Evolutionary conservation across 2,888 invertebrate species (phyloP), one percentile per base, ranked within the genome.

Genomic region (Mesoligia furuncula): DNA sequence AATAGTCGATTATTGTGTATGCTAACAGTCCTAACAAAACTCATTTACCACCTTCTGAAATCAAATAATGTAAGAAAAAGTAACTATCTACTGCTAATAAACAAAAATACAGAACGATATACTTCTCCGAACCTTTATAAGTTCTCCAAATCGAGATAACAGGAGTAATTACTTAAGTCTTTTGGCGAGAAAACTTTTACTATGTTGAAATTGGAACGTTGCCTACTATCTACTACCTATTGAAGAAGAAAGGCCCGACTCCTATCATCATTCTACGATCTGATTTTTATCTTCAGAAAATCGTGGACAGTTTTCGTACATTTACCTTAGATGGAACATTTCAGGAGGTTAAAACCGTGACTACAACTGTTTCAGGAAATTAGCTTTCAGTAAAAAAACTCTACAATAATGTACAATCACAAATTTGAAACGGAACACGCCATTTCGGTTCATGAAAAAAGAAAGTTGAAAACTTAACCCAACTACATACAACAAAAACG

Each of bases 181-280:
- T 85, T 82, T 79, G 62, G 67, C 75, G 59, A 80, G 65, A 45
- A 81, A 74, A 36, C n/a, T 80, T 68, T 45, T 64, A 39, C 51
- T 68, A 71, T 80, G 67, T 64, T 61, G 13, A 62, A 84, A 71
- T 82, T 80, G 81, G 85, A 71, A 68, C 66, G 36, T 27, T 84
- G 75, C 70, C 81, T 45, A 45, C 15, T 1, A 15, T 6, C 15
- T 75, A n/a, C 20, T 59, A 17, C 36, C 80, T 71, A 54, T 24
- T 67, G 39, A 70, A 62, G 15, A 61, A 79, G 45, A 54, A 65
- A 68, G 27, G 27, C 39, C 36, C 20, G 17, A 64, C 48, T 82
- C 20, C 45, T 45, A 45, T 13, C 64, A 72, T 72, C 31, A 39
- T 36, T 80, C 48, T 75, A 61, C 27, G 59, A 39, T 48, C 83